Conservation (phyloP, 2,888 invertebrate genomes). For the Pogonocherus hispidulus region DNA sequence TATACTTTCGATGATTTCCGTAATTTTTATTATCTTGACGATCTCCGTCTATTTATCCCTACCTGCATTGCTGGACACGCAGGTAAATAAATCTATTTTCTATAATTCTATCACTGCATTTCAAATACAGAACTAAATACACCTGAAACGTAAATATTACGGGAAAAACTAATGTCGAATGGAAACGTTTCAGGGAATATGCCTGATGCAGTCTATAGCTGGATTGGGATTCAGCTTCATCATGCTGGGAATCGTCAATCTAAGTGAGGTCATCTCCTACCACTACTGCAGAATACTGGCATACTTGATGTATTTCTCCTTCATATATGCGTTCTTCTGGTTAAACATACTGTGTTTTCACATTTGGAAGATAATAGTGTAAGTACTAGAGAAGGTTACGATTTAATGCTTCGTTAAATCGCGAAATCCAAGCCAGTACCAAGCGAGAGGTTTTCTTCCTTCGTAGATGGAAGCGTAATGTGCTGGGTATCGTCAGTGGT, state of each 20-base stretch:
- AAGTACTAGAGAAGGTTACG: slow-evolving; percentile 69
- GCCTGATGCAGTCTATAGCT: slow-evolving; percentile 75
- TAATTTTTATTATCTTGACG: slow-evolving; percentile 74
- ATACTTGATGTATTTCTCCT: slow-evolving; percentile 66
- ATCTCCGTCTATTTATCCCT: slow-evolving; percentile 74
- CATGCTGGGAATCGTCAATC: slow-evolving; percentile 73
- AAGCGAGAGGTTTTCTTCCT: no score
- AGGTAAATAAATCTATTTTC: no score
- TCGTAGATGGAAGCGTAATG: no score
- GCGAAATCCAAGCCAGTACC: no score
- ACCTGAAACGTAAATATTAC: no score
- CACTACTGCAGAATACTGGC: slow-evolving; percentile 71
- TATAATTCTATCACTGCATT: background rate
- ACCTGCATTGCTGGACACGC: slow-evolving; percentile 74
- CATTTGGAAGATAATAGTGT: slow-evolving; percentile 77
- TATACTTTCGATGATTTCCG: slow-evolving; percentile 56
- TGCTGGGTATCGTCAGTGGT: no score
- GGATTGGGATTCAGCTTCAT: slow-evolving; percentile 75
- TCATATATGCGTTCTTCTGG: slow-evolving; percentile 81
- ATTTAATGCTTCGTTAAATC: no score
- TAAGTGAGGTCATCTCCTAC: slow-evolving; percentile 66
- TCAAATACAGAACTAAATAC: background rate
- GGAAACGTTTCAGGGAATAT: slow-evolving; percentile 73
- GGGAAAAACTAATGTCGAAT: no score
- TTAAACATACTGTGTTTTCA: slow-evolving; percentile 79